Base-by-base conservation (phyloP, 2,888 invertebrate species). In the Polyploca ridens region DNA sequence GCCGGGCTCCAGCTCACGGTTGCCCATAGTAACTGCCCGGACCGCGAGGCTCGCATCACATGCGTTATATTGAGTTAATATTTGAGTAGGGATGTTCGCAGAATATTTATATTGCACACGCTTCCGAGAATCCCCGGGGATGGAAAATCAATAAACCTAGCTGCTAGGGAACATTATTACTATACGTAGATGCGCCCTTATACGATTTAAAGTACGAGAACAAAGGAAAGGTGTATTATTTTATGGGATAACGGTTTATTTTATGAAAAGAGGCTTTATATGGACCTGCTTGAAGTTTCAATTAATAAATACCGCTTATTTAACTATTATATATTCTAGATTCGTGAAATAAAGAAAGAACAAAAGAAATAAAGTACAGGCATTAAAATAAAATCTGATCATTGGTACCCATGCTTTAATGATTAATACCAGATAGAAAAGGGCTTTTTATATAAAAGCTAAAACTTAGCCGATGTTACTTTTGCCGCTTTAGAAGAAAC, bases 51-150 rank as follows among this genome's bases (percentile, higher is more conserved):
- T 78, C 67, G 79, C 76, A 75, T 76, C 80, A 81, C 81, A 83
- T 77, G 82, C 79, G 83, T 84, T 84, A 81, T 81, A 82, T 78
- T 78, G 78, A 82, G 83, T 85, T 86, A 84, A 86, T 86, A 85
- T 86, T 86, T 86, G 87, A 85, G 81, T 82, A 83, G 79, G 82
- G 82, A 82, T 83, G 82, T 79, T 82, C 79, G 71, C 74, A 70
- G 72, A 77, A 81, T 85, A 84, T 84, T 83, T 86, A 85, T 86
- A 78, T 79, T 76, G 73, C 72, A 76, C 71, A 77, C 16, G 79
- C 78, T 83, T 75, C 75, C 75, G 70, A 66, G 76, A 74, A 74
- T 78, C 71, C 75, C 75, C 69, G 75, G 78, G n/a, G 76, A 78
- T 81, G 77, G 72, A 68, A 76, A 82, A 84, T 83, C 84, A 76